These are phyloP conservation scores for Oscheius sp. DNA, from an alignment of 1,140 invertebrate genomes.

Conservation along the genomic window DNA sequence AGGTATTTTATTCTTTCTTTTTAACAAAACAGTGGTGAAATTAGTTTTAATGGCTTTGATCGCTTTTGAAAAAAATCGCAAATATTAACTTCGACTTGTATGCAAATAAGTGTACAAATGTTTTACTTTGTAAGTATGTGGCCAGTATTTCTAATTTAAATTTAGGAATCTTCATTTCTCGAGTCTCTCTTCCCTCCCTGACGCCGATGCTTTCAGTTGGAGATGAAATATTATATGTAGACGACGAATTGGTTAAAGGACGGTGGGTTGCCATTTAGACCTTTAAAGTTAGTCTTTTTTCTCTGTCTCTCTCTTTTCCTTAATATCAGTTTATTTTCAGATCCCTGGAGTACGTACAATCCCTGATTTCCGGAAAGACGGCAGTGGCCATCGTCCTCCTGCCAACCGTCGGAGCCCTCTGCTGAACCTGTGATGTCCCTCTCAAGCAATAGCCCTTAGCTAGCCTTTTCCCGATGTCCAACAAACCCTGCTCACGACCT, in stretches of 20 bases:
- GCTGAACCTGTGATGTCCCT: background rate
- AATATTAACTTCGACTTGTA: too few species aligned
- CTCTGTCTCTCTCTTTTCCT: background rate
- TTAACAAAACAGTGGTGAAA: background rate
- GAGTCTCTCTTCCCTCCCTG: slow-evolving; percentile 28
- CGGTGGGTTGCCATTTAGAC: background rate
- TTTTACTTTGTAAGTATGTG: background rate
- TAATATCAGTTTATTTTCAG: background rate
- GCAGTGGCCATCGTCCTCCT: slow-evolving; percentile 30
- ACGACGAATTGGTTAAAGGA: slow-evolving; percentile 33
- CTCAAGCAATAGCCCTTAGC: background rate
- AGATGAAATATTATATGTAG: slow-evolving; percentile 37
- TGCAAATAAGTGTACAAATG: too few species aligned
- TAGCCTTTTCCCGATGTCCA: background rate
- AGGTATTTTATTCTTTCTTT: slow-evolving; percentile 7
- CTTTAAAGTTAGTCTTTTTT: too few species aligned
- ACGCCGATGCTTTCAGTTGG: slow-evolving; percentile 33
- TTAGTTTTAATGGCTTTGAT: background rate
- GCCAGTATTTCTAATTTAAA: background rate
- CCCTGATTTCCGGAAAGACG: slow-evolving; percentile 36
- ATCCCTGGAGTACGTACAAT: slow-evolving; percentile 33
- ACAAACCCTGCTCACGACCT: background rate
- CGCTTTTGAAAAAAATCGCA: too few species aligned
- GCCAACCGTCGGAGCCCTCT: slow-evolving; percentile 24
- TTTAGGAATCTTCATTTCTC: slow-evolving; percentile 36